Base-by-base conservation (phyloP, 1,140 invertebrate species). In the Oscheius sp. region DNA sequence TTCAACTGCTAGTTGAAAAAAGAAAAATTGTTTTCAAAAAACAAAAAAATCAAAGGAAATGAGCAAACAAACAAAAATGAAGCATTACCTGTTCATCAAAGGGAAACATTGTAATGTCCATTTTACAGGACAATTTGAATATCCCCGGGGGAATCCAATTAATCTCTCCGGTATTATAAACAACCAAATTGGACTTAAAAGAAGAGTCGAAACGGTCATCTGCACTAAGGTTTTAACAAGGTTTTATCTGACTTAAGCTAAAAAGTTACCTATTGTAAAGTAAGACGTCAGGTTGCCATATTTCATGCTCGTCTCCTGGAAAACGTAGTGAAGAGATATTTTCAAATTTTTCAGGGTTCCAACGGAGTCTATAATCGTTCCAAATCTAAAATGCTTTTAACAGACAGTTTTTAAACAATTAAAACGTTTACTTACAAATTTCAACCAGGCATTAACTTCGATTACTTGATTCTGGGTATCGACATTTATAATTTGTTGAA, bases 401-500 rank as follows among this genome's bases (percentile, higher is more conserved):
- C n/a, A n/a, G n/a, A n/a, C n/a, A n/a, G n/a, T 34, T 36, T 49
- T 32, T 28, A 26, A 66, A 31, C 18, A 20, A n/a, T 73, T 2
- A 69, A 58, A n/a, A 7, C 18, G 3, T 10, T 29, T 28, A 35
- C 67, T 68, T 49, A 70, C 76, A 72, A 74, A 78, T 77, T 70
- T 59, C 13, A 78, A 36, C 77, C 77, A 78, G 0, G 77, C 77
- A 70, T 77, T 77, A 3, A 77, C 42, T 63, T 77, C 65, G 15
- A 77, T 58, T 1, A 76, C 46, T 35, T 77, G 75, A 64, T 77
- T 70, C 63, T 76, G 71, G 36, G 82, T 91, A 90, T 90, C 95
- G 90, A 97, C 94, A 89, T 97, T 94, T 87, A 98, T 97, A 87
- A 98, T 97, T 90, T 98, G 95, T 91, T 96, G 95, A 85, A 98